Percentiles rank a stretch among this genome's conserved stretches.
These are phyloP conservation scores for Amaurobius ferox DNA, from an alignment of 2,888 invertebrate species.

Conservation along the genomic window DNA sequence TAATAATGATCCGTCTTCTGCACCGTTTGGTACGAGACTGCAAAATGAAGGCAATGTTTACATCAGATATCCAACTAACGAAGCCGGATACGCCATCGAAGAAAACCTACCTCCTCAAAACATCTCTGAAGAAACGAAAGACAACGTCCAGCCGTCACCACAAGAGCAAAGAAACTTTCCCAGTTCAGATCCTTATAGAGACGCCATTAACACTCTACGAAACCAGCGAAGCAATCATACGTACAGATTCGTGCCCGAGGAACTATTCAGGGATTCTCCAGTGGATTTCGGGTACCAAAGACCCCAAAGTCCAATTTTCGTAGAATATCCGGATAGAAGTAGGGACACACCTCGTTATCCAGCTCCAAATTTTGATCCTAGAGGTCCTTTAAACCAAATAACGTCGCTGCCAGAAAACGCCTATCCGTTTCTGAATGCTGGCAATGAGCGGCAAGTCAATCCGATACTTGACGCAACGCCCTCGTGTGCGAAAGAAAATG, in stretches of 20 bases:
- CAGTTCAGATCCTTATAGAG: conserved; percentile 34
- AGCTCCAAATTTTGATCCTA: background rate
- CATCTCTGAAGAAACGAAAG: background rate
- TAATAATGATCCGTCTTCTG: conserved; percentile 26
- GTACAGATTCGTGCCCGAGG: background rate
- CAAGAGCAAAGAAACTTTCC: conserved; percentile 7
- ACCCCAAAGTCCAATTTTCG: background rate
- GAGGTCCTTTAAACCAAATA: conserved; percentile 23
- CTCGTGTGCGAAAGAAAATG: conserved; percentile 48
- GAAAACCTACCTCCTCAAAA: conserved; percentile 50
- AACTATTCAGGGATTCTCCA: background rate
- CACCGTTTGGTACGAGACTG: conserved; percentile 34
- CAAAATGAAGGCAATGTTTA: conserved; percentile 26
- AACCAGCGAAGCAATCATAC: background rate
- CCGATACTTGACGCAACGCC: conserved; percentile 12
- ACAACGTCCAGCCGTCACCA: background rate
- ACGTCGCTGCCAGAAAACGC: conserved; percentile 19
- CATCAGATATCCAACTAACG: conserved; percentile 41
- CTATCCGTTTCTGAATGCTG: conserved; percentile 16
- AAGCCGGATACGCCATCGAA: conserved; percentile 59
- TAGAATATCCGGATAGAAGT: conserved; percentile 22
- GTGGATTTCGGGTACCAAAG: background rate
- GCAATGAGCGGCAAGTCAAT: background rate
- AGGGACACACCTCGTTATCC: background rate
- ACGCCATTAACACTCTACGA: conserved; percentile 29